These are phyloP conservation scores for Phrixothrix hirtus DNA, from an alignment of 2,888 invertebrate genomes.

Conservation along the genomic window DNA sequence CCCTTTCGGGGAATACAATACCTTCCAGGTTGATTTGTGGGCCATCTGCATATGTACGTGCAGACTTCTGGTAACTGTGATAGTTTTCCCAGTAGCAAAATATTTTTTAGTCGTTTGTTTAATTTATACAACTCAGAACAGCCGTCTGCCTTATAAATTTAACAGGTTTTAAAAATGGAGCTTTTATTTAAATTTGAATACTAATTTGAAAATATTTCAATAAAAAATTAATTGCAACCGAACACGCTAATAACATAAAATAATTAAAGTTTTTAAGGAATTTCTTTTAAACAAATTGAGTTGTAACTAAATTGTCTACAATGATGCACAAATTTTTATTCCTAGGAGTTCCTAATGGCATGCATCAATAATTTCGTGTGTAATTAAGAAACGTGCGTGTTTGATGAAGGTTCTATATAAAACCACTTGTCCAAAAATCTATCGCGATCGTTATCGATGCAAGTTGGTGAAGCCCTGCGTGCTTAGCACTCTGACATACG, in stretches of 20 bases:
- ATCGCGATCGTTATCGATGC: constrained; percentile 40
- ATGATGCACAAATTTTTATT: background rate
- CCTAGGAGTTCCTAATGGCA: constrained; percentile 12
- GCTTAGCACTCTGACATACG: constrained; percentile 41
- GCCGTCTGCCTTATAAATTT: no score
- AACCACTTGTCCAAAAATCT: constrained; percentile 43
- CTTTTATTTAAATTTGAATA: constrained; percentile 21
- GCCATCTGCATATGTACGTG: constrained; percentile 50
- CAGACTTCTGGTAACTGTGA: constrained; percentile 7
- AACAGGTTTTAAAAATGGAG: no score
- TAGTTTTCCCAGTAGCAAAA: no score
- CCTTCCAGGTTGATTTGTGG: constrained; percentile 51
- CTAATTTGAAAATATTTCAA: constrained; percentile 15
- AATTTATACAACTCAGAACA: no score
- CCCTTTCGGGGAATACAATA: constrained; percentile 51
- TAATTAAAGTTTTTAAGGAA: no score
- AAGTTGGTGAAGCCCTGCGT: constrained; percentile 31
- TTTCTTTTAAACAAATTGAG: no score
- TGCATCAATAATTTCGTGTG: constrained; percentile 28
- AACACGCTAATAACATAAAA: no score
- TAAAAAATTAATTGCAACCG: no score
- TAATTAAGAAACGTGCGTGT: constrained; percentile 45
- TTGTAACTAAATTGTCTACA: background rate
- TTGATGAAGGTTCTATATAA: constrained; percentile 40
- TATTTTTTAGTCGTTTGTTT: no score